Evolutionary conservation across 92 coral and sea anemone species (phyloP).

Genomic region (Zoanthus sociatus): DNA sequence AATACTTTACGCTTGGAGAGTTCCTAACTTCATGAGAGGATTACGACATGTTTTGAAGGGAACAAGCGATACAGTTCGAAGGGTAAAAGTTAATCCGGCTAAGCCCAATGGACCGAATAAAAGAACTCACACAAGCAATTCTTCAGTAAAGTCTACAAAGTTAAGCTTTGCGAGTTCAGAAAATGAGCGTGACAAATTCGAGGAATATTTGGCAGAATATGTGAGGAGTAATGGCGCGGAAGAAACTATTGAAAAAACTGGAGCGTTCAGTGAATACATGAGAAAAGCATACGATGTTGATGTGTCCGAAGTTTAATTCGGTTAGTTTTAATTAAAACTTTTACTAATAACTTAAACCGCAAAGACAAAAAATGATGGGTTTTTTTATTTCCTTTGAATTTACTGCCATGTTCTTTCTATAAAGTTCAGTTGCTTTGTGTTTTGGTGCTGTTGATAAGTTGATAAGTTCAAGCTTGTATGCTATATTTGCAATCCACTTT

Average conservation of each 20-base stretch:
- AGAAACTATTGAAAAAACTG: neutral
- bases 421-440: too few relatives aligned
- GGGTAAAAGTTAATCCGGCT: conserved; percentile 18
- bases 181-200: neutral
- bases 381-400: too few relatives aligned
- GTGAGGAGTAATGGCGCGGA: neutral
- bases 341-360: too few relatives aligned
- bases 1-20: conserved; percentile 81
- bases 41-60: conserved; percentile 52
- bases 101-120: neutral
- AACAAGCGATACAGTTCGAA: conserved; percentile 17
- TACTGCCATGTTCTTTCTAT: too few relatives aligned
- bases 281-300: conserved; percentile 12
- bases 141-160: conserved; percentile 22
- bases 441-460: too few relatives aligned
- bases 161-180: conserved; percentile 6
- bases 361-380: too few relatives aligned
- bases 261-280: neutral
- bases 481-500: too few relatives aligned
- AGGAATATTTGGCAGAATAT: neutral
- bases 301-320: neutral
- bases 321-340: neutral
- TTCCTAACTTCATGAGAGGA: conserved; percentile 74
- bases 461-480: too few relatives aligned
- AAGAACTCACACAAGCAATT: neutral